These are phyloP conservation scores for Sitta carolinensis DNA, from an alignment of 2,797 vertebrate genomes.

Conservation along the genomic window DNA sequence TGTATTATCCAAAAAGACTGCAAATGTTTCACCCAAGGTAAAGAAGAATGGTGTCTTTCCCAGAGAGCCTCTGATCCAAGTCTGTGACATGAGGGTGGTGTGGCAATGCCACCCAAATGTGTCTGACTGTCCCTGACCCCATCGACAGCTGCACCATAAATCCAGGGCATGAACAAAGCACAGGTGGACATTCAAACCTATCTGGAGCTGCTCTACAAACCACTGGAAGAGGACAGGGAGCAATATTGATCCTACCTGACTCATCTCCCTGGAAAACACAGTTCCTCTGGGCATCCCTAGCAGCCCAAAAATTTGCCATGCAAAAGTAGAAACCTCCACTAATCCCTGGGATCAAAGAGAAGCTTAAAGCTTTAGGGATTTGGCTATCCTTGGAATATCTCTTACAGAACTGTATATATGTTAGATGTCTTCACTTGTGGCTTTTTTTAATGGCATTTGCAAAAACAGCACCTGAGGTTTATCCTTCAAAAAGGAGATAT, in stretches of 20 bases:
- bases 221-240: background rate
- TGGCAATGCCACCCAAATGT: background rate
- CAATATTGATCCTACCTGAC: background rate
- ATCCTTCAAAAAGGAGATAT: background rate
- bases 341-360: constrained; percentile 40
- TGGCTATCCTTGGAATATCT: background rate
- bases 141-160: background rate
- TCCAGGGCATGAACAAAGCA: rapidly evolving
- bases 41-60: background rate
- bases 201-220: background rate
- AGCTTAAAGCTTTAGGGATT: constrained; percentile 25
- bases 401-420: background rate
- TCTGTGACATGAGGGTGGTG: rapidly evolving
- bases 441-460: background rate
- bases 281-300: background rate
- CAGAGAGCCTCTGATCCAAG: background rate
- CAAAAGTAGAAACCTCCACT: constrained; percentile 17
- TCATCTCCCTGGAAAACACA: background rate
- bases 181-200: background rate
- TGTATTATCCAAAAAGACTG: background rate
- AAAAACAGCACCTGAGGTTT: background rate
- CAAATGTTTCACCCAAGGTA: background rate
- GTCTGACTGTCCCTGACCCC: background rate
- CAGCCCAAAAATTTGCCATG: background rate
- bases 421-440: background rate